Percentiles rank a stretch among this genome's conserved stretches.
These are phyloP conservation scores for Augiades crinisus DNA, from an alignment of 2,888 invertebrate genomes.

Conservation along the genomic window DNA sequence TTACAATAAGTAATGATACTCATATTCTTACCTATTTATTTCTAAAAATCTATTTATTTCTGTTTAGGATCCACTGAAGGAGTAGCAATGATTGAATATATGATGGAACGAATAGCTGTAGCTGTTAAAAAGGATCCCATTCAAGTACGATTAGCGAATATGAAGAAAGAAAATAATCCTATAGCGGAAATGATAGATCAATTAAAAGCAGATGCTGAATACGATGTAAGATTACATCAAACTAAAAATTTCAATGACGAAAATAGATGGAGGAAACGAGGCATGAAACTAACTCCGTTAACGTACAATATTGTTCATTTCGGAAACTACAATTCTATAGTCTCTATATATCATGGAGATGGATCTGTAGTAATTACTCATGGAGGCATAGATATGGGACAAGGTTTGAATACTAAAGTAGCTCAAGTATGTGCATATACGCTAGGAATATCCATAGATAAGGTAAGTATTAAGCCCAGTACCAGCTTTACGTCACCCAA, in stretches of 20 bases:
- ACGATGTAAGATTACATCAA: slow-evolving; percentile 60
- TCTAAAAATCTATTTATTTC: slow-evolving; percentile 22
- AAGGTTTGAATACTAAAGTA: slow-evolving; percentile 88
- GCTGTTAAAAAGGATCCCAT: slow-evolving; percentile 78
- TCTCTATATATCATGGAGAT: slow-evolving; percentile 86
- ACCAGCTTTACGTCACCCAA: slow-evolving; percentile 81
- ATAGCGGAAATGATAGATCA: slow-evolving; percentile 64
- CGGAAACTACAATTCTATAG: slow-evolving; percentile 30
- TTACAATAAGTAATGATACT: too few species aligned
- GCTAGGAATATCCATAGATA: slow-evolving; percentile 83
- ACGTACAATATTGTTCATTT: background rate
- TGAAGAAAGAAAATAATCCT: slow-evolving; percentile 66
- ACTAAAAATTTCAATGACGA: slow-evolving; percentile 82
- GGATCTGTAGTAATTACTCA: slow-evolving; percentile 87
- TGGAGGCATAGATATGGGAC: slow-evolving; percentile 89
- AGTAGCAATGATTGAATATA: slow-evolving; percentile 81
- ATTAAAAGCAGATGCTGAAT: slow-evolving; percentile 61
- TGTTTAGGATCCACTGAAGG: slow-evolving; percentile 83
- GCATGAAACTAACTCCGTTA: slow-evolving; percentile 82
- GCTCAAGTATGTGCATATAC: slow-evolving; percentile 85
- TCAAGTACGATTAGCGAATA: slow-evolving; percentile 64
- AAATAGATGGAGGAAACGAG: slow-evolving; percentile 91
- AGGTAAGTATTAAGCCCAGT: slow-evolving; percentile 84
- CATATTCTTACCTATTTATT: background rate
- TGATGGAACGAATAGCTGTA: slow-evolving; percentile 85